Evolutionary conservation across 2,797 vertebrate genomes (phyloP), one percentile per base, ranked within the genome.

Genomic region (Leuciscus waleckii): DNA sequence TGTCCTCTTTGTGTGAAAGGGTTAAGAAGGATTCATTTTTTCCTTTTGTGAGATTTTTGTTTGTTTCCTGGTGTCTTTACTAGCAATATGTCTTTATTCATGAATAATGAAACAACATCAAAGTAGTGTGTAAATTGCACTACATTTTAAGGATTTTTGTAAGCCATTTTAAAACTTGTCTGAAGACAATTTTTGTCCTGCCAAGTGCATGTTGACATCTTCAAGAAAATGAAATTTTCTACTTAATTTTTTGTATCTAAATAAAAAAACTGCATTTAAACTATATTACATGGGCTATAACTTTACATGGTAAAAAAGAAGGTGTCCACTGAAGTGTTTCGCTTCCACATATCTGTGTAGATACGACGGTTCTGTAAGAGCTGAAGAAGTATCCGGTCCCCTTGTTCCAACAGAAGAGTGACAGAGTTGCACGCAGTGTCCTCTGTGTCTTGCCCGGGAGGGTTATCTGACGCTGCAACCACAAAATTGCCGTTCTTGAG

Each of bases 291-390:
- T 16, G 14, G 14, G 46, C 13, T 16, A 49, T 16, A 75, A 35
- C 2, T 54, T 82, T 26, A 86, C 71, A 76, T 77, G 0, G 37
- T 0, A 10, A 46, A 78, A 78, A n/a, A 86, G 67, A 10, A 80
- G 76, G 54, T 80, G 70, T 49, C 77, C 82, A 51, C 61, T 84
- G n/a, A 87, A 87, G 82, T 79, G 69, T 75, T 87, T 0, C 76
- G 46, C 43, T 9, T 87, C 3, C 2, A 1, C 0, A 0, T 0
- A 70, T 87, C 85, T 2, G 54, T 79, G 58, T 79, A 87, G 26
- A 87, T 4, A 37, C 32, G 41, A 14, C 75, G 1, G 58, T 63
- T 16, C 43, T 41, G 19, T 0, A 35, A 7, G 7, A 83, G 56
- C 41, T 79, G 23, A 16, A 83, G 17, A 19, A 26, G 4, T 10